Percentiles rank a stretch among this genome's conserved stretches.
Evolutionary conservation across 2,888 invertebrate genomes (phyloP).

Genomic region (Protula sp.): DNA sequence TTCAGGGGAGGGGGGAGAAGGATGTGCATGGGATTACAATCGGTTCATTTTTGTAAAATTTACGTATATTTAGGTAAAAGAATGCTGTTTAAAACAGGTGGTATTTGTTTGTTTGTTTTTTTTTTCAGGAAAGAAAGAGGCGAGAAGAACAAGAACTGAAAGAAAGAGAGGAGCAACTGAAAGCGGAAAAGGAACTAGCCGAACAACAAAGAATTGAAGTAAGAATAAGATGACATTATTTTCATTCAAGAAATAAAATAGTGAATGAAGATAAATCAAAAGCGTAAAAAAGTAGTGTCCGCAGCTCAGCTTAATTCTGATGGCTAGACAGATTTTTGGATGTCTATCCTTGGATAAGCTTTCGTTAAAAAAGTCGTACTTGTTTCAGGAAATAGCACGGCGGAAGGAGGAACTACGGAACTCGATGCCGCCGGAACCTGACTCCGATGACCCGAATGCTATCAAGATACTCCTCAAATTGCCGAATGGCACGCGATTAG

Average conservation of each 20-base stretch:
- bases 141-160: slow-evolving; percentile 51
- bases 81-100: too few species aligned
- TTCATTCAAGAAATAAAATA: too few species aligned
- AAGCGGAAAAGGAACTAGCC: not conserved
- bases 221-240: too few species aligned
- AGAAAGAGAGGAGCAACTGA: not conserved
- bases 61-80: too few species aligned
- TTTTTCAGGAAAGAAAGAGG: slow-evolving; percentile 57
- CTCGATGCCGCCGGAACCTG: slow-evolving; percentile 65
- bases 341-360: too few species aligned
- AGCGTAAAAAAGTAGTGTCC: too few species aligned
- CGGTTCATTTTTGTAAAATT: too few species aligned
- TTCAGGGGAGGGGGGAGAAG: too few species aligned
- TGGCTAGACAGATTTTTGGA: too few species aligned
- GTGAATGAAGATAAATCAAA: too few species aligned
- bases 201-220: not conserved
- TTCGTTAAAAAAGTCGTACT: slow-evolving; percentile 52
- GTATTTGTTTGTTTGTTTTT: not conserved
- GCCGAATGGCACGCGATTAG: slow-evolving; percentile 81
- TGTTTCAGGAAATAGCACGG: slow-evolving; percentile 51
- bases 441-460: slow-evolving; percentile 64
- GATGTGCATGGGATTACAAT: too few species aligned
- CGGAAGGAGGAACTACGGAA: slow-evolving; percentile 52
- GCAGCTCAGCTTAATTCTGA: too few species aligned
- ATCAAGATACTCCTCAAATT: slow-evolving; percentile 85